phyloP scores from a whole-genome alignment of 2,888 invertebrate genomes.

The Hypolimnas misippus region DNA sequence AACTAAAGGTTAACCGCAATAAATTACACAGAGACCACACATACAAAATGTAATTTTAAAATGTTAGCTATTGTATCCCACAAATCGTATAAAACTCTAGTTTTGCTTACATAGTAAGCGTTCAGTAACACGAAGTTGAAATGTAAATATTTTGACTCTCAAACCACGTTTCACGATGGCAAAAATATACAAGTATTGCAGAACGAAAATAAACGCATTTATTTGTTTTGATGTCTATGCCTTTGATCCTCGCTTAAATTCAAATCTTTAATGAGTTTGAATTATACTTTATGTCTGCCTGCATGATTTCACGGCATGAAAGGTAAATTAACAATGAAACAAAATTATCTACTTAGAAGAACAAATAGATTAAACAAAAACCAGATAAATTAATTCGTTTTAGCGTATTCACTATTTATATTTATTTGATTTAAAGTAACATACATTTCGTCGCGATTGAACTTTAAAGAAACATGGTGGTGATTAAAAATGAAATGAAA shows the following conservation, averaged over 20 bases:
- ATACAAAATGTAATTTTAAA: background rate
- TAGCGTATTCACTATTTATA: too few relatives aligned
- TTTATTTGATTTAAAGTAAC: too few relatives aligned
- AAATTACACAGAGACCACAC: background rate
- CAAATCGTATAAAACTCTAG: slow-evolving; percentile 1
- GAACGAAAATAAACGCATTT: background rate
- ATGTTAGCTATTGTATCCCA: slow-evolving; percentile 8
- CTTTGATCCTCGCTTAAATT: slow-evolving; percentile 1
- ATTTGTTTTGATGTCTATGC: background rate
- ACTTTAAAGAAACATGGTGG: too few relatives aligned
- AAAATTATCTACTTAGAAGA: background rate
- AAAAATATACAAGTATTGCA: slow-evolving; percentile 19
- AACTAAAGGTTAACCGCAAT: background rate
- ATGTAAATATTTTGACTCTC: slow-evolving; percentile 36
- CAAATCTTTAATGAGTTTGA: background rate
- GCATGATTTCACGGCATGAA: background rate
- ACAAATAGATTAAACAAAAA: too few relatives aligned
- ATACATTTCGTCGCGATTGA: too few relatives aligned
- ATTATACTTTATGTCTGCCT: background rate
- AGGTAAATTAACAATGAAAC: background rate
- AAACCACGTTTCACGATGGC: slow-evolving; percentile 2
- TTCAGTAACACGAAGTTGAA: slow-evolving; percentile 11
- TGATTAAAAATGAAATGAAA: too few relatives aligned
- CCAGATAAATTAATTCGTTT: too few relatives aligned
- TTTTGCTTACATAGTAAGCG: slow-evolving; percentile 20